Conservation (phyloP, 2,113 vertebrate genomes). For the Tachuris rubrigastra region DNA sequence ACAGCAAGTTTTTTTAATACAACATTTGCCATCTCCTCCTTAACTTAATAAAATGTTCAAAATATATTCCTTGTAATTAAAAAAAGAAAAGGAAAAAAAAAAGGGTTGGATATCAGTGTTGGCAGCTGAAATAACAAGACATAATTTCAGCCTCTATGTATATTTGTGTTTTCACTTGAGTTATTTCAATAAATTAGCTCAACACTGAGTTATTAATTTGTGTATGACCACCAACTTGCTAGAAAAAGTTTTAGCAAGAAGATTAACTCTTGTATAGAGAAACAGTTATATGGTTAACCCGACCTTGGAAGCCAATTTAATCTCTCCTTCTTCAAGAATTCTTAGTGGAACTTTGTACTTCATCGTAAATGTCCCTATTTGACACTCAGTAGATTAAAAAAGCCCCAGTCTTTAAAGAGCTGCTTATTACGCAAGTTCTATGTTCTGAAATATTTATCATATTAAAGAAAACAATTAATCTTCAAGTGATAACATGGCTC, state of each 20-base stretch:
- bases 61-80: not conserved
- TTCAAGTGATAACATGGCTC: not conserved
- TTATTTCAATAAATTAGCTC: not conserved
- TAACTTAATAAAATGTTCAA: not conserved
- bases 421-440: not conserved
- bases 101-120: not conserved
- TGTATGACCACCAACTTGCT: not conserved
- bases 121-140: not conserved
- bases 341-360: not conserved
- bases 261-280: not conserved
- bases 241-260: not conserved
- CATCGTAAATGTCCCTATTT: not conserved
- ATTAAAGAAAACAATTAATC: slow-evolving; percentile 13
- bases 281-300: not conserved
- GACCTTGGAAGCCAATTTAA: not conserved
- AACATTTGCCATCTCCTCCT: not conserved
- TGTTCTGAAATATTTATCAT: not conserved
- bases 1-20: not conserved
- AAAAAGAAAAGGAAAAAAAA: not conserved
- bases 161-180: not conserved
- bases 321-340: not conserved
- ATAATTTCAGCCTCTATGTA: not conserved
- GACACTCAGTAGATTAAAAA: not conserved
- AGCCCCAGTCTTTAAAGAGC: not conserved
- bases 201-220: not conserved